phyloP scores from a whole-genome alignment of 2,888 invertebrate genomes.

The Alloplasta piceator region DNA sequence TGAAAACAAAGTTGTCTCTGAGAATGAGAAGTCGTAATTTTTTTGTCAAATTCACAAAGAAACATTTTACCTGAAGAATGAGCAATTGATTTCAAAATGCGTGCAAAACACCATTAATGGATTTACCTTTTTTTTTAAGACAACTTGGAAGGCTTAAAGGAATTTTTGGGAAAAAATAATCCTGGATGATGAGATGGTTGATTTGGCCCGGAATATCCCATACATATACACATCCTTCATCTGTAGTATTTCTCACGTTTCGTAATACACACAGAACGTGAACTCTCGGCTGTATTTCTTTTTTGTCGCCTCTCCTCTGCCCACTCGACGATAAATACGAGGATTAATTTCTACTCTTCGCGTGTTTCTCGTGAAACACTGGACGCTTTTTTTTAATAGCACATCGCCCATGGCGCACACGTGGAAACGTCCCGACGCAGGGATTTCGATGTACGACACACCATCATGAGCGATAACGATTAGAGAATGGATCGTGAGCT shows the following conservation, averaged over 20 bases:
- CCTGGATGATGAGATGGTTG: no score
- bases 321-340: neutral
- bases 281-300: neutral
- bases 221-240: neutral
- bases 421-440: neutral
- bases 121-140: no score
- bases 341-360: slow-evolving; percentile 3
- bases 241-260: neutral
- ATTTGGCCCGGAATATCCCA: no score
- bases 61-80: no score
- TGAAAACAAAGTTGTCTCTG: no score
- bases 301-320: neutral
- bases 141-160: no score
- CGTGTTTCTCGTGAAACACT: neutral
- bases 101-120: no score
- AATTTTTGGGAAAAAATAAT: no score
- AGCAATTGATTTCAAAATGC: no score
- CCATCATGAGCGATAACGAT: slow-evolving; percentile 28
- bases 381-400: neutral
- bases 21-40: no score
- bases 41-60: no score
- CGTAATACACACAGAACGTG: neutral
- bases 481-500: slow-evolving; percentile 40
- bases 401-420: neutral
- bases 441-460: neutral